Evolutionary conservation across 2,888 invertebrate species (phyloP).

Genomic region (Pyrochroa serraticornis): DNA sequence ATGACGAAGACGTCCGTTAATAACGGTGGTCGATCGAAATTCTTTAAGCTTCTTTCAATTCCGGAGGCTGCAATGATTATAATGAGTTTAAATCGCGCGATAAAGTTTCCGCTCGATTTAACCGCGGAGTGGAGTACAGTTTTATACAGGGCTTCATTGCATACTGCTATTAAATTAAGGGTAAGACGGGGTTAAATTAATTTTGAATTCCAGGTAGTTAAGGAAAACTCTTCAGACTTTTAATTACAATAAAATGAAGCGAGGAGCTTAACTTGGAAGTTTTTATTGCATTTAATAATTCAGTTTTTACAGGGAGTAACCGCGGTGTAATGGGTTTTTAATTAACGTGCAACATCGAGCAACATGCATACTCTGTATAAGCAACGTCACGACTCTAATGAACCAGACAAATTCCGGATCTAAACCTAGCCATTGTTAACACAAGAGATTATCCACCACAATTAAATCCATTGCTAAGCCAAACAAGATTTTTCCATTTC

Average conservation of each 20-base stretch:
- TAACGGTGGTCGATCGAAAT: too few species aligned
- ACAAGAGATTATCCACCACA: not conserved
- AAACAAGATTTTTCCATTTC: not conserved
- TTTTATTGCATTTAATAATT: conserved; percentile 43
- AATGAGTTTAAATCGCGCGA: conserved; percentile 42
- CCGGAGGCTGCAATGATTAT: conserved; percentile 35
- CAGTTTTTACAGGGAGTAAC: conserved; percentile 34
- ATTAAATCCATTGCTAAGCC: not conserved
- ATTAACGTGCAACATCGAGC: conserved; percentile 30
- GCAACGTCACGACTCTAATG: not conserved
- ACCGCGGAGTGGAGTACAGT: conserved; percentile 41
- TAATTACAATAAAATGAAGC: conserved; percentile 49
- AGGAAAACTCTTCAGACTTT: conserved; percentile 46
- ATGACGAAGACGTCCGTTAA: not conserved
- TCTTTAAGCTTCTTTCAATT: conserved; percentile 2
- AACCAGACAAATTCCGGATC: not conserved
- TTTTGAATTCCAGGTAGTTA: conserved; percentile 51
- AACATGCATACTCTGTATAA: conserved; percentile 10
- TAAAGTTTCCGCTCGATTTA: conserved; percentile 47
- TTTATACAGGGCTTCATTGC: conserved; percentile 44
- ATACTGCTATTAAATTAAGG: conserved; percentile 50
- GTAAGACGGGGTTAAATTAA: conserved; percentile 50
- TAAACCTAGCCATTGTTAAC: not conserved
- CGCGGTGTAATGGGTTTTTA: conserved; percentile 33
- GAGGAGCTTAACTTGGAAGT: conserved; percentile 37